Conservation (phyloP, 2,888 invertebrate genomes). For the Lasioglossum calceatum region DNA sequence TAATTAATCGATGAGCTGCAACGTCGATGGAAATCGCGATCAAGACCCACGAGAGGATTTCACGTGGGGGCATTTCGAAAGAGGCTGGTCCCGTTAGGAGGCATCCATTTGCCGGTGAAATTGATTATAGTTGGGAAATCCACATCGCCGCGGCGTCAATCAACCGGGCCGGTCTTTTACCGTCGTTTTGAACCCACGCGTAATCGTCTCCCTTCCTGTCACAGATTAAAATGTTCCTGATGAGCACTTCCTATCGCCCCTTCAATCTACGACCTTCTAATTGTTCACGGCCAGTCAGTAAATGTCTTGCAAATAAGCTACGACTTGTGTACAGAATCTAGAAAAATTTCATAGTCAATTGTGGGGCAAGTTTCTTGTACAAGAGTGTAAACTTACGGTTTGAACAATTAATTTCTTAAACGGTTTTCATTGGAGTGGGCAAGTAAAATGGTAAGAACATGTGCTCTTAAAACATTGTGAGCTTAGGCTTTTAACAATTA, state of each 20-base stretch:
- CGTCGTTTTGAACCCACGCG: slow-evolving; percentile 59
- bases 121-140: slow-evolving; percentile 66
- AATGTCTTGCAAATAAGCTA: too few species aligned
- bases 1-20: slow-evolving; percentile 53
- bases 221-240: slow-evolving; percentile 40
- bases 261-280: neutral
- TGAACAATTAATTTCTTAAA: too few species aligned
- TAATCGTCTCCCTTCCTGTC: slow-evolving; percentile 21
- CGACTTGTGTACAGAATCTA: too few species aligned
- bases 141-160: slow-evolving; percentile 47
- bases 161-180: slow-evolving; percentile 60
- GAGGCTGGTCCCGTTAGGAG: slow-evolving; percentile 48
- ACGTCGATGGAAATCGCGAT: slow-evolving; percentile 40
- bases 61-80: slow-evolving; percentile 54
- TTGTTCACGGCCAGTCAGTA: neutral
- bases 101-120: slow-evolving; percentile 57
- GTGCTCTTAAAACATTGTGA: too few species aligned
- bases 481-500: too few species aligned
- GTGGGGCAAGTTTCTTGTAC: too few species aligned
- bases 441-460: too few species aligned
- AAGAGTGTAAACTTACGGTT: too few species aligned
- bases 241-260: neutral
- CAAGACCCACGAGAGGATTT: slow-evolving; percentile 18
- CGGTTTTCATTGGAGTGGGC: too few species aligned
- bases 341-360: too few species aligned